Base-by-base conservation (phyloP, 2,888 invertebrate genomes). In the Antheraea yamamai region DNA sequence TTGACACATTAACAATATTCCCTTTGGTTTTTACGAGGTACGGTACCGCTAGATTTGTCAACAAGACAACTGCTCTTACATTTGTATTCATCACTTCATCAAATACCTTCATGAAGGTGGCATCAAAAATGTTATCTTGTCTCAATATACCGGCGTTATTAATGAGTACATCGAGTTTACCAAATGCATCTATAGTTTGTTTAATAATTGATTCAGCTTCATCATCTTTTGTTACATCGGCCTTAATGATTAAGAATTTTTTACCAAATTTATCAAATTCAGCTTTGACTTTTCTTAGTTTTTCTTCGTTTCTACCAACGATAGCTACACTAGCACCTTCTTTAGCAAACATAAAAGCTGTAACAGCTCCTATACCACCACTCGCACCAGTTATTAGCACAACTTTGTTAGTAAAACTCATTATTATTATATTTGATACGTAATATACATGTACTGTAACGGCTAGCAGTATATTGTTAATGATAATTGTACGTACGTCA, bases 381-480 rank as follows among this genome's bases (percentile, higher is more conserved):
- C 88, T 85, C 0, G 83, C 81, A 0, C 88, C 87, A 0, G 87
- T 88, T 1, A 88, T 79, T 4, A 88, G 73, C 6, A 84, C 87
- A 0, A 87, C 84, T 83, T 87, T 88, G 58, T 79, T 78, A 52
- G 78, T 74, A 58, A 87, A 85, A 80, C 79, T 81, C 86, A 87
- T 86, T 74, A n/a, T 75, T 39, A 18, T 8, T 55, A n/a, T 47
- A 47, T 47, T 47, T 12, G 12, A 47, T 10, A n/a, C 3, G 20
- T 55, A 4, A 55, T 55, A 4, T 20, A n/a, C 4, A 55, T 10
- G 47, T 47, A 10, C 47, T 12, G 12, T 12, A 47, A 47, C 12
- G 1, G 47, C 47, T 12, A 12, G 12, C 2, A 12, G 12, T 12
- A 12, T 47, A 47, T 10, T 12, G 47, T 12, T 12, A 47, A 47